Evolutionary conservation across 2,888 invertebrate species (phyloP).

Genomic region (Merodon equestris): DNA sequence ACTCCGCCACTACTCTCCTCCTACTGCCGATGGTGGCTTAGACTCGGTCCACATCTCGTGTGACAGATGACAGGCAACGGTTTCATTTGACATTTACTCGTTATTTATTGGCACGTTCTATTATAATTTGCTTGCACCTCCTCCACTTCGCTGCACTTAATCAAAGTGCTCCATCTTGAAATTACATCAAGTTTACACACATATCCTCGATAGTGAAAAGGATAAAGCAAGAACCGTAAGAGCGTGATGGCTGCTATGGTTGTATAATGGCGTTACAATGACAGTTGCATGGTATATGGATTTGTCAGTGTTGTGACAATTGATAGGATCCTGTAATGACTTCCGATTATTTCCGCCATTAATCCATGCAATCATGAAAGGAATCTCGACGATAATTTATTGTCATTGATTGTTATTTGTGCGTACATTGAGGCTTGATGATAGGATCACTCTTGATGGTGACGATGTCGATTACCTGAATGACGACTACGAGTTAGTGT

Average conservation of each 20-base stretch:
- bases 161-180: too few species aligned
- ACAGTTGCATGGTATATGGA: slow-evolving; percentile 1
- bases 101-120: slow-evolving; percentile 32
- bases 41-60: not conserved
- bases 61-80: slow-evolving; percentile 27
- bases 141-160: too few species aligned
- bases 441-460: slow-evolving; percentile 30
- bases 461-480: slow-evolving; percentile 51
- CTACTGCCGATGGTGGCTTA: slow-evolving; percentile 3
- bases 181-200: too few species aligned
- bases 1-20: slow-evolving; percentile 21
- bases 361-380: slow-evolving; percentile 57
- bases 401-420: slow-evolving; percentile 44
- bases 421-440: slow-evolving; percentile 23
- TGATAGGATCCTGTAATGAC: slow-evolving; percentile 54
- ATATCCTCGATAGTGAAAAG: too few species aligned
- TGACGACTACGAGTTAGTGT: slow-evolving; percentile 17
- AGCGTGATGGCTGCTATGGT: too few species aligned
- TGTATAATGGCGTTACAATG: too few species aligned
- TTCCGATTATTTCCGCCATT: slow-evolving; percentile 60
- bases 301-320: slow-evolving; percentile 47
- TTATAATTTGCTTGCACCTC: slow-evolving; percentile 13
- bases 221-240: too few species aligned
- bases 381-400: slow-evolving; percentile 58
- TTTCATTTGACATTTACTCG: slow-evolving; percentile 28